These are phyloP conservation scores for Gymnocheta viridis DNA, from an alignment of 2,888 invertebrate genomes.

Conservation along the genomic window DNA sequence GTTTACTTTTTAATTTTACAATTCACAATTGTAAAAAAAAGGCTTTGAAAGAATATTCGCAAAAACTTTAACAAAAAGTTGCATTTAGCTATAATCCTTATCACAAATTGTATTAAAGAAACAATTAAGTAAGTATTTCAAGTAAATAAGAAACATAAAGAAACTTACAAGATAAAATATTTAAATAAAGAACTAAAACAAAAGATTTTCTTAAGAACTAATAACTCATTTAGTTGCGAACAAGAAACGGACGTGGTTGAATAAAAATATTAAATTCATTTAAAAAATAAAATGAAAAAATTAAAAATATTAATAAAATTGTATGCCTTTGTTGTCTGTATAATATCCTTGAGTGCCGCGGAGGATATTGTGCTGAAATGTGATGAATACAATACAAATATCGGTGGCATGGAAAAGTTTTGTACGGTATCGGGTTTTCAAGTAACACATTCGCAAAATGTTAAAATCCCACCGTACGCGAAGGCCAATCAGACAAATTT, in stretches of 20 bases:
- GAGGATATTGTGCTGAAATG: constrained; percentile 80
- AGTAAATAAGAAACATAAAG: constrained; percentile 30
- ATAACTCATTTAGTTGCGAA: constrained; percentile 41
- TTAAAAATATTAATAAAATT: constrained; percentile 14
- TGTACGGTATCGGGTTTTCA: constrained; percentile 80
- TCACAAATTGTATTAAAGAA: constrained; percentile 13
- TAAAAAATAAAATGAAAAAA: constrained; percentile 19
- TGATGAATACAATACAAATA: constrained; percentile 79
- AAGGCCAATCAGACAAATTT: constrained; percentile 78
- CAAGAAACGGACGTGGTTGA: constrained; percentile 21
- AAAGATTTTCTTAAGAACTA: constrained; percentile 46
- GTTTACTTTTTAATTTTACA: not conserved
- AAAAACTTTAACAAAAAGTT: not conserved
- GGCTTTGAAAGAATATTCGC: not conserved
- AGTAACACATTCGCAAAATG: constrained; percentile 80
- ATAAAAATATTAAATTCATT: not conserved
- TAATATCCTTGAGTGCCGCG: constrained; percentile 54
- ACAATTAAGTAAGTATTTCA: not conserved
- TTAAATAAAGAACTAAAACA: constrained; percentile 33
- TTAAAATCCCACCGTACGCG: constrained; percentile 77
- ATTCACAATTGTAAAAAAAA: not conserved
- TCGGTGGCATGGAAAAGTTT: constrained; percentile 75
- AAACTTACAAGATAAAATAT: constrained; percentile 50
- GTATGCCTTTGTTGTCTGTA: not conserved
- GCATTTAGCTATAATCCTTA: constrained; percentile 38